Evolutionary conservation across 2,113 vertebrate species (phyloP).

Genomic region (Caranx ignobilis): DNA sequence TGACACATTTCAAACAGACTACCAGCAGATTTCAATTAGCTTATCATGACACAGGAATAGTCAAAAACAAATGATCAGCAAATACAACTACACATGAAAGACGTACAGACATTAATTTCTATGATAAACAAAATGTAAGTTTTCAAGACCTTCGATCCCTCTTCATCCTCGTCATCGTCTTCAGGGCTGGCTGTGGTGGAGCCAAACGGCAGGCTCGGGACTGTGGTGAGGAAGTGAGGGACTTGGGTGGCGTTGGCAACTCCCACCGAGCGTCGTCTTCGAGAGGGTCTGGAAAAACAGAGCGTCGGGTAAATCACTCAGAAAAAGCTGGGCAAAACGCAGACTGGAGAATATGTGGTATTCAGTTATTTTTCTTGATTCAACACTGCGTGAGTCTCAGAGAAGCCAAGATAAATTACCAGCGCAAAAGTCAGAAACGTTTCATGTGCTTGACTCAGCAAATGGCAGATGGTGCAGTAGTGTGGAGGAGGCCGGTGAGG

Average conservation of each 20-base stretch:
- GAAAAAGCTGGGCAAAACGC: background rate
- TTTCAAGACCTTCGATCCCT: constrained; percentile 77
- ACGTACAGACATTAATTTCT: background rate
- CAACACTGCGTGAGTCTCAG: background rate
- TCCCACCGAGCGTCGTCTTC: constrained; percentile 89
- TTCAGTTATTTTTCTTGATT: background rate
- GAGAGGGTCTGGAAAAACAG: constrained; percentile 82
- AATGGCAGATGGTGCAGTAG: background rate
- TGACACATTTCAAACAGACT: too few relatives aligned
- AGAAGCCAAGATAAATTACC: background rate
- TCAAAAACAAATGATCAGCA: background rate
- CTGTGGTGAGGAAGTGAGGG: constrained; percentile 69
- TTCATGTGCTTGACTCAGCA: background rate
- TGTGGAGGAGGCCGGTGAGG: background rate
- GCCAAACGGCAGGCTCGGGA: constrained; percentile 62
- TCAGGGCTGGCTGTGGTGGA: constrained; percentile 76
- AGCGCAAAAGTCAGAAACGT: background rate
- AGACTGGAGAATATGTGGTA: background rate
- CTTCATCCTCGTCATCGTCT: constrained; percentile 71
- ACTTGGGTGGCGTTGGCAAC: constrained; percentile 84
- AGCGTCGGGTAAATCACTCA: constrained; percentile 4
- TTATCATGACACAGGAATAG: background rate
- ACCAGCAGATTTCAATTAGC: too few relatives aligned
- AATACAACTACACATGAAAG: background rate
- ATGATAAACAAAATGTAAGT: background rate